A percentile compares a stretch with the other conserved stretches of the same genome.
Evolutionary conservation across 2,888 invertebrate species (phyloP).

Genomic region (Eristalis tenax): DNA sequence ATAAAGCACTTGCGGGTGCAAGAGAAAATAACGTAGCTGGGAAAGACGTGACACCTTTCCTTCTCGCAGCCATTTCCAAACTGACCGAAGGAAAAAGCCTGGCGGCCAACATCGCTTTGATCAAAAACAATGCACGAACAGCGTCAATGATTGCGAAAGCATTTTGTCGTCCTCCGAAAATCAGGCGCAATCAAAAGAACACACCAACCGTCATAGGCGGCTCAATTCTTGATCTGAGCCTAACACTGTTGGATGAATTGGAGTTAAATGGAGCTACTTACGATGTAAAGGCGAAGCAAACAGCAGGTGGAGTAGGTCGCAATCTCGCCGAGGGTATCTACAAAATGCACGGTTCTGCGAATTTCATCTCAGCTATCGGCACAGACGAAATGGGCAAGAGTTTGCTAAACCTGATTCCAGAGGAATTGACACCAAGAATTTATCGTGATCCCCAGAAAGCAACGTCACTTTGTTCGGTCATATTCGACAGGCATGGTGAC

Average conservation of each 20-base stretch:
- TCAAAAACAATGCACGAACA: constrained; percentile 94
- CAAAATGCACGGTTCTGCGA: constrained; percentile 85
- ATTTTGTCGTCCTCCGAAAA: constrained; percentile 76
- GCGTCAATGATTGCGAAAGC: constrained; percentile 90
- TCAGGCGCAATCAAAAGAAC: neutral
- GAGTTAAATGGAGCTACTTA: constrained; percentile 92
- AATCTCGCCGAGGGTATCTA: constrained; percentile 94
- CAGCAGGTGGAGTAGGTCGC: constrained; percentile 94
- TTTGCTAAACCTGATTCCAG: constrained; percentile 79
- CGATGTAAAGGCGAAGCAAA: constrained; percentile 84
- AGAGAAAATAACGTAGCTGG: constrained; percentile 85
- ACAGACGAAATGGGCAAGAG: constrained; percentile 84
- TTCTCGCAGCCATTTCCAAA: constrained; percentile 89
- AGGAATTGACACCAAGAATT: constrained; percentile 77
- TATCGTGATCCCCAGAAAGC: constrained; percentile 74
- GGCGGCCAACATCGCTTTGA: constrained; percentile 92
- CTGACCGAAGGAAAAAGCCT: constrained; percentile 93
- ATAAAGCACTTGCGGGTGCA: constrained; percentile 86
- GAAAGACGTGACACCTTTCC: constrained; percentile 95
- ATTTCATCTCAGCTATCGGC: constrained; percentile 90
- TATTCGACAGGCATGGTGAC: constrained; percentile 89
- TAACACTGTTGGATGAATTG: constrained; percentile 84
- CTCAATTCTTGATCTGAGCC: constrained; percentile 88
- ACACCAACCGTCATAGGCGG: constrained; percentile 88
- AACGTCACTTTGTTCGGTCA: constrained; percentile 89